These are phyloP conservation scores for Aspidapion aeneum DNA, from an alignment of 2,888 invertebrate genomes.

Conservation along the genomic window DNA sequence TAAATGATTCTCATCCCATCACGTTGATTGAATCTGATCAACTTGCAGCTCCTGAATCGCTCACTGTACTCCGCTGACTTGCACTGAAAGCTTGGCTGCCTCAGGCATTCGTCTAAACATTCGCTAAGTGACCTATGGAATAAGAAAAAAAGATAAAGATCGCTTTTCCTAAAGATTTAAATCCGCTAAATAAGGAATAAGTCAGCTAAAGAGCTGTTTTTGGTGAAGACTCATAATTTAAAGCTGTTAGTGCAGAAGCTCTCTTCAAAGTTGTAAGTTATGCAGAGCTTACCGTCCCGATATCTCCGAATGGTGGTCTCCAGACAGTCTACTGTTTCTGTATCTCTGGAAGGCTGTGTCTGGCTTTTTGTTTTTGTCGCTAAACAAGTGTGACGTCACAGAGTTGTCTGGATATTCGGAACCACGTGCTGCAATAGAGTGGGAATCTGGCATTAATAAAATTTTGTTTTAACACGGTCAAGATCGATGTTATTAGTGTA, in stretches of 20 bases:
- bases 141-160: conserved; percentile 38
- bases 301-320: conserved; percentile 87
- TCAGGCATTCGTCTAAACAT: conserved; percentile 84
- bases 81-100: conserved; percentile 88
- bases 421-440: conserved; percentile 68
- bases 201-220: too few species aligned
- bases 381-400: conserved; percentile 79
- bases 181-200: too few species aligned
- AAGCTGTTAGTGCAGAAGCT: too few species aligned
- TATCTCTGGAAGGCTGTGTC: conserved; percentile 89
- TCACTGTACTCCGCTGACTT: conserved; percentile 87
- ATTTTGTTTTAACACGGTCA: too few species aligned
- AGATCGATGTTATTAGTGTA: too few species aligned
- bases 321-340: conserved; percentile 80
- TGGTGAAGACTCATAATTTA: too few species aligned
- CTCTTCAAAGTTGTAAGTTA: too few species aligned
- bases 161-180: too few species aligned
- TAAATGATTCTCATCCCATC: conserved; percentile 86
- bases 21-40: conserved; percentile 82
- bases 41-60: conserved; percentile 76
- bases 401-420: conserved; percentile 88
- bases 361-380: conserved; percentile 69
- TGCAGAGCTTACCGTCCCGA: conserved; percentile 50
- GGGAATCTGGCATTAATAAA: not conserved
- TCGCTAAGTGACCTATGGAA: conserved; percentile 75